phyloP scores from a whole-genome alignment of 1,140 invertebrate genomes.

The Solenopsis fugax region DNA sequence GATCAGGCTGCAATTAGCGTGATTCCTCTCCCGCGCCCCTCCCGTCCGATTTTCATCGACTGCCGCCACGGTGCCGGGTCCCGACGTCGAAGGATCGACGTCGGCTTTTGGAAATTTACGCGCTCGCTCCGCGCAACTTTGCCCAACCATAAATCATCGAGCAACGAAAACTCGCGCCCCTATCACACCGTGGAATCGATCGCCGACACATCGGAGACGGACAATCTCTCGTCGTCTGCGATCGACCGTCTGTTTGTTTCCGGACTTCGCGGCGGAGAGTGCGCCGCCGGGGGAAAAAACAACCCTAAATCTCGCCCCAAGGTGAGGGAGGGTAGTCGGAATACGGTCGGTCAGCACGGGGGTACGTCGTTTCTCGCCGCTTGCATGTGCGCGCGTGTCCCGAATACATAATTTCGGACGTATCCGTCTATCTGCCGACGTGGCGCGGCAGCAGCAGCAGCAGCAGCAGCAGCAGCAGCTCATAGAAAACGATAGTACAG shows the following conservation, averaged over 20 bases:
- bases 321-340: slow-evolving; percentile 1
- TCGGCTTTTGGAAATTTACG: slow-evolving; percentile 29
- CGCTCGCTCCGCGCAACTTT: slow-evolving; percentile 18
- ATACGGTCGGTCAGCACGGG: slow-evolving; percentile 8
- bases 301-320: slow-evolving; percentile 34
- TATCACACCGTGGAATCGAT: slow-evolving; percentile 35
- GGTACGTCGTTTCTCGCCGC: neutral
- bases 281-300: slow-evolving; percentile 17
- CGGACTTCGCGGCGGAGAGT: neutral
- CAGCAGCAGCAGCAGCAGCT: neutral
- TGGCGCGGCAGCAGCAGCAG: neutral
- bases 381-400: neutral
- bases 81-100: neutral
- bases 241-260: slow-evolving; percentile 50
- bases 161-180: slow-evolving; percentile 37
- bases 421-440: neutral
- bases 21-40: neutral
- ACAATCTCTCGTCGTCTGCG: slow-evolving; percentile 28
- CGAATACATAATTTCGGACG: slow-evolving; percentile 32
- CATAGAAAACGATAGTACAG: slow-evolving; percentile 1
- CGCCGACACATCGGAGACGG: slow-evolving; percentile 19
- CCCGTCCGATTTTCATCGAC: slow-evolving; percentile 25
- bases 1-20: slow-evolving; percentile 27
- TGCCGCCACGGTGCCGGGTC: slow-evolving; percentile 23
- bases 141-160: slow-evolving; percentile 28